Evolutionary conservation across 2,113 vertebrate species (phyloP).

Genomic region (Arenaria interpres): DNA sequence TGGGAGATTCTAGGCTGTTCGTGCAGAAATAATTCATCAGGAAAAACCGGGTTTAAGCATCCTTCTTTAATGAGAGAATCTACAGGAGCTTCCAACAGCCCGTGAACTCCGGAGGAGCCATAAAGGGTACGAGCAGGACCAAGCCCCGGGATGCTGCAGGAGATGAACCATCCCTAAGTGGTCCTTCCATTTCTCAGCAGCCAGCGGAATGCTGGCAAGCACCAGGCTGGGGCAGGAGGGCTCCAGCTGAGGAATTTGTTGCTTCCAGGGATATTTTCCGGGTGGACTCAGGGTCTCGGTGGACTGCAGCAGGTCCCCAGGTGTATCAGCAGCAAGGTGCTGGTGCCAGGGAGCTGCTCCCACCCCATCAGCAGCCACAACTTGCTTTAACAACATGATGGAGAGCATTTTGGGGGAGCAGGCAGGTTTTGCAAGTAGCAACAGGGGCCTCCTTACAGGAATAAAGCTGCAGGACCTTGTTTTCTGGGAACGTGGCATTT

Average conservation of each 20-base stretch:
- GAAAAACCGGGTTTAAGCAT: not conserved
- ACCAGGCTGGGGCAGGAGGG: not conserved
- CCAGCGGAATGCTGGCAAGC: not conserved
- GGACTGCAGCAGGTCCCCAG: not conserved
- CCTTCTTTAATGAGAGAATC: not conserved
- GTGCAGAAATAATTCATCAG: not conserved
- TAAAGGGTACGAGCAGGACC: not conserved
- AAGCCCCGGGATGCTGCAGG: not conserved
- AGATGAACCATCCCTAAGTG: not conserved
- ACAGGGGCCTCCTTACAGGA: not conserved
- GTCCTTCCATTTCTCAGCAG: not conserved
- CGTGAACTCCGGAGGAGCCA: rapidly evolving
- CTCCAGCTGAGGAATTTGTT: not conserved
- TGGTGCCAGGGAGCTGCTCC: not conserved
- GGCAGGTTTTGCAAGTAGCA: too few species aligned
- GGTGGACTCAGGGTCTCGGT: rapidly evolving
- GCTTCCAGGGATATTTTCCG: not conserved
- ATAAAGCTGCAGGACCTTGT: not conserved
- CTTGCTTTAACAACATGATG: not conserved
- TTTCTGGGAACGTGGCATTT: rapidly evolving
- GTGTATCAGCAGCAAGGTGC: not conserved
- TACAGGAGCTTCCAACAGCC: not conserved
- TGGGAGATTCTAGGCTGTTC: not conserved
- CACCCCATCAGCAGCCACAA: not conserved
- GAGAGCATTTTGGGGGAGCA: not conserved